Evolutionary conservation across 1,140 invertebrate species (phyloP), one percentile per base, ranked within the genome.

Genomic region (Drosophila trapezifrons): DNA sequence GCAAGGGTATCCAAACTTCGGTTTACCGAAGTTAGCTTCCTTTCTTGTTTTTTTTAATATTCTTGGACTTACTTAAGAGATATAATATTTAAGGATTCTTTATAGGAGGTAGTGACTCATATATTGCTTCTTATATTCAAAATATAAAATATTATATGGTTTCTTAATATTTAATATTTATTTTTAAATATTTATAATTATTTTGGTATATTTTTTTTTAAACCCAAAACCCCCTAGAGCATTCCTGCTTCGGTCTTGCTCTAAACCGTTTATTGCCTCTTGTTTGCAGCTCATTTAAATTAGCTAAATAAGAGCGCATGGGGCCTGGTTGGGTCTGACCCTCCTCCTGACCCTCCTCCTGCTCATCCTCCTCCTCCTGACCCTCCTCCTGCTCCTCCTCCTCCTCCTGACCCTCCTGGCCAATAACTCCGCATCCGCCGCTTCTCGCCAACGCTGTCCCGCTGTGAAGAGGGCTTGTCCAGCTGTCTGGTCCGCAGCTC

Each of bases 241-340:
- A 74, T 45, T 0, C 3, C 4, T 0, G 8, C 13, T 35, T 75
- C 71, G 51, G 5, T 27, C 10, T 5, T 12, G 6, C 2, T 13
- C 0, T 3, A 12, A 18, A 22, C n/a, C 2, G 17, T 51, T 35
- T 9, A 22, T 45, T 8, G 17, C 60, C 38, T 47, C 73, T 76
- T 76, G 72, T 80, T 85, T 67, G 76, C 76, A 76, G 76, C 80
- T 84, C 74, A 84, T 85, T 85, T 86, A 79, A 78, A 86, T 85
- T 86, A 70, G 78, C 78, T 56, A 66, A 65, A 85, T 80, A 80
- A 67, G 65, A 78, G 72, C 58, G 54, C 63, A 45, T 57, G 46
- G 72, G 71, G 60, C 42, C 38, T 70, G 52, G 35, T 9, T 38
- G 25, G 37, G 37, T 27, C 35, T 52, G 60, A 49, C 58, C 64